Evolutionary conservation across 2,888 invertebrate species (phyloP), one percentile per base, ranked within the genome.

Genomic region (Andricus quercusramuli): DNA sequence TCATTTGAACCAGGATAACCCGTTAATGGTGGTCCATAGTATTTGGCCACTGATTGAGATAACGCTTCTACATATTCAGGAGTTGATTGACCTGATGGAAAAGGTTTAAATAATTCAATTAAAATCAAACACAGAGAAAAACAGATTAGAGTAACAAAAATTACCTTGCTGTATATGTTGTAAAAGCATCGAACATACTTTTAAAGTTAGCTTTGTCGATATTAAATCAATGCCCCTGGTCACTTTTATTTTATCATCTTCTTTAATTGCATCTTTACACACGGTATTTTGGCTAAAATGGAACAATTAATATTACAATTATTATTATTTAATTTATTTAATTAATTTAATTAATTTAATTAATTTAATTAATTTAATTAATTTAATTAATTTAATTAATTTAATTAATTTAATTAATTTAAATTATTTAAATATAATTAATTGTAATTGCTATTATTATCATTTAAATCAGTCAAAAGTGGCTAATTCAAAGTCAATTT

Each of bases 1-100:
- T 87, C 89, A 81, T 87, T 90, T 20, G 91, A 86, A 8, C 91
- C 91, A 29, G 91, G 91, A 86, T 91, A 92, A 51, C 91, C 91
- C 13, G 89, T 92, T 11, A 92, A 85, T 1, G 92, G 91, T 29
- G 91, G 90, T 0, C 92, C 92, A 78, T 91, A 92, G 86, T 89
- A 89, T 78, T 90, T 90, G 8, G 92, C 92, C 78, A 89, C 88
- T 81, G 92, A 85, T 78, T 86, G 85, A 20, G 92, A 92, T 20
- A 93, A 85, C 22, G 91, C 81, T 84, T 92, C 90, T 65, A 92
- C 86, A 70, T 90, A 93, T 79, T 93, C 92, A 37, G 89, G 85
- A 22, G 88, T 86, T 44, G 90, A 87, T 87, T 92, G 89, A 11
- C 86, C 92, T 92, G 47, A 11, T 13, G 20, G 15, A 37, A 67